Conservation (phyloP, 2,113 vertebrate species). For the Pluvialis apricaria region DNA sequence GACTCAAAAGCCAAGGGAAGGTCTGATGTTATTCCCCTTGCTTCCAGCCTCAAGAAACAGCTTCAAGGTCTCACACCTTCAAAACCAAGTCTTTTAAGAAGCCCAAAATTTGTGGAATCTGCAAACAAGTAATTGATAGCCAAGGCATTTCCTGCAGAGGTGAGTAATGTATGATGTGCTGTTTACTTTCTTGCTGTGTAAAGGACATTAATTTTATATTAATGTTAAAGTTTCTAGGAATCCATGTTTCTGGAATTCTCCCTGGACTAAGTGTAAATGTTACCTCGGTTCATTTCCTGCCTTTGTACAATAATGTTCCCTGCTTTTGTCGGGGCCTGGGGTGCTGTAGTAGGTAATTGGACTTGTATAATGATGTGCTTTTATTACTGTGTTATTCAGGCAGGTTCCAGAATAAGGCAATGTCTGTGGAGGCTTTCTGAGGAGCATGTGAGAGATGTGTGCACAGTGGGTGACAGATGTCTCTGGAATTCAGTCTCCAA, state of each 20-base stretch:
- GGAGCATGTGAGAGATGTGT: not conserved
- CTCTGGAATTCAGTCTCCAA: not conserved
- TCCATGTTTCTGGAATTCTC: not conserved
- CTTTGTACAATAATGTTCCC: not conserved
- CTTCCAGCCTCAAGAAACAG: slow-evolving; percentile 64
- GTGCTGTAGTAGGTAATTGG: not conserved
- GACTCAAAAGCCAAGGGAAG: not conserved
- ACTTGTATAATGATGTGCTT: not conserved
- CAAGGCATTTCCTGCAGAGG: slow-evolving; percentile 68
- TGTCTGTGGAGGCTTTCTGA: not conserved
- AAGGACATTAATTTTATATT: not conserved
- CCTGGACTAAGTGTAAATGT: not conserved
- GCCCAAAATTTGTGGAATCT: slow-evolving; percentile 56
- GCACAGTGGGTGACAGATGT: not conserved
- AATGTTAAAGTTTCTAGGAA: not conserved
- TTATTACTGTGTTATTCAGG: not conserved
- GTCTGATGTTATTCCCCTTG: not conserved
- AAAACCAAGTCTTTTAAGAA: slow-evolving; percentile 72
- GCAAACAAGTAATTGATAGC: slow-evolving; percentile 57
- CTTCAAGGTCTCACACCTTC: slow-evolving; percentile 61
- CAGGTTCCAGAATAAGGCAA: not conserved
- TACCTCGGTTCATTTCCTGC: not conserved
- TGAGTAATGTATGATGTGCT: not conserved
- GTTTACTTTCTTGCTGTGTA: not conserved
- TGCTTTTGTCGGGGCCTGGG: not conserved